A percentile compares a stretch with the other conserved stretches of the same genome.
These are phyloP conservation scores for Patiria pectinifera DNA, from an alignment of 53 echinoderm and acorn worm species.

Conservation along the genomic window DNA sequence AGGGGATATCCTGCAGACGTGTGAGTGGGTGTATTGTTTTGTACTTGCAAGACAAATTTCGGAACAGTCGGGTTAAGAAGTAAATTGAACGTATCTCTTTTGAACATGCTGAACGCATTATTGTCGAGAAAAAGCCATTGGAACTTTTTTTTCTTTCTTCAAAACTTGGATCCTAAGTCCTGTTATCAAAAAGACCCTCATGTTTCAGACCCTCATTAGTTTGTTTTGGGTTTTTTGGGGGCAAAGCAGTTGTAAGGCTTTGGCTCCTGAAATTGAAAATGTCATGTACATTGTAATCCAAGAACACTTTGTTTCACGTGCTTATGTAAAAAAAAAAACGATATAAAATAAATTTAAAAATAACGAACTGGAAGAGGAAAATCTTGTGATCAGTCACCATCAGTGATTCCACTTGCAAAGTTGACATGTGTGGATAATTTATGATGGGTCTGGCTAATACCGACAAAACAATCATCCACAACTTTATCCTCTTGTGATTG, in stretches of 20 bases:
- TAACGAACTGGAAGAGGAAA: background rate
- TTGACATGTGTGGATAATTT: background rate
- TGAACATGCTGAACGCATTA: background rate
- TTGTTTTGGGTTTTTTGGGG: too few relatives aligned
- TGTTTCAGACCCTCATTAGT: too few relatives aligned
- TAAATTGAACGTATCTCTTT: slow-evolving; percentile 12
- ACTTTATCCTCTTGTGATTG: background rate
- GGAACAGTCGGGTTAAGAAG: slow-evolving; percentile 19
- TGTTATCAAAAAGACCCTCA: too few relatives aligned
- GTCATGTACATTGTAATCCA: too few relatives aligned
- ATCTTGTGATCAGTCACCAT: background rate
- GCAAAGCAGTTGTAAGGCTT: too few relatives aligned
- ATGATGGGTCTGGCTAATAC: background rate
- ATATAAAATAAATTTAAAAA: background rate
- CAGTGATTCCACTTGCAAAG: background rate
- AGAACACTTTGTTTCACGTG: too few relatives aligned
- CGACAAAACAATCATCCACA: background rate
- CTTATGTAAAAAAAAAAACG: too few relatives aligned
- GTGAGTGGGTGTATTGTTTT: slow-evolving; percentile 12
- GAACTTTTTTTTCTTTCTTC: background rate
- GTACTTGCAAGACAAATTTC: background rate
- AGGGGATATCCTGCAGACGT: slow-evolving; percentile 1
- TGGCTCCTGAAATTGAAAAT: too few relatives aligned
- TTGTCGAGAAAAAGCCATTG: background rate
- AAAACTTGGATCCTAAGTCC: too few relatives aligned